A percentile compares a stretch with the other conserved stretches of the same genome.
These are phyloP conservation scores for Drosophila lacteicornis DNA, from an alignment of 1,140 invertebrate species.

Conservation along the genomic window DNA sequence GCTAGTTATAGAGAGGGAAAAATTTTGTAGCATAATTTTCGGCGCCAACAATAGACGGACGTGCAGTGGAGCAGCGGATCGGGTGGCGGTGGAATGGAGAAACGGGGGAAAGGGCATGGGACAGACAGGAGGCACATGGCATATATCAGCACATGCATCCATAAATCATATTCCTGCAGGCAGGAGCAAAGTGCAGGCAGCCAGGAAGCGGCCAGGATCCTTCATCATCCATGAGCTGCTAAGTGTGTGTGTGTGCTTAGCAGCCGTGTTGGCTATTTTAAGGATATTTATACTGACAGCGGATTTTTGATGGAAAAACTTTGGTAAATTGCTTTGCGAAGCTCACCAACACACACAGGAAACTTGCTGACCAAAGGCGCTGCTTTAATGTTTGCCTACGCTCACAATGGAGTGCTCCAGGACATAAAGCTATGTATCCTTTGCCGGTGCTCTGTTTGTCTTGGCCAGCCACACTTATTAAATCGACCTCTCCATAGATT, in stretches of 20 bases:
- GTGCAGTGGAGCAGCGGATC: constrained; percentile 21
- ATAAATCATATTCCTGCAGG: constrained; percentile 82
- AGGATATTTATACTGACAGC: constrained; percentile 85
- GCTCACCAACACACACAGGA: constrained; percentile 31
- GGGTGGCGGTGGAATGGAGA: constrained; percentile 1
- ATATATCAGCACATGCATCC: constrained; percentile 84
- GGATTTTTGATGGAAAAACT: constrained; percentile 85
- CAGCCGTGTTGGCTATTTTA: constrained; percentile 79
- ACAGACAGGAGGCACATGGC: constrained; percentile 60
- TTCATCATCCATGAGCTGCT: constrained; percentile 39
- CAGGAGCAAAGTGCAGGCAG: constrained; percentile 70
- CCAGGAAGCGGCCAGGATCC: constrained; percentile 70
- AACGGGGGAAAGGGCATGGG: constrained; percentile 9
- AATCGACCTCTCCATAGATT: constrained; percentile 75
- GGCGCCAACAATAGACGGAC: constrained; percentile 73
- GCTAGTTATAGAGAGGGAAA: constrained; percentile 51
- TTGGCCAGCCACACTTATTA: constrained; percentile 71
- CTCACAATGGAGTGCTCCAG: constrained; percentile 31
- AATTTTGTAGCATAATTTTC: constrained; percentile 84
- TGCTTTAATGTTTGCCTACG: constrained; percentile 58
- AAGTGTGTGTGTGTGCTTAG: constrained; percentile 54
- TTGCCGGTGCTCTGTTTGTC: constrained; percentile 44
- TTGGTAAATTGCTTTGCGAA: constrained; percentile 83
- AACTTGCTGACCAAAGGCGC: constrained; percentile 34
- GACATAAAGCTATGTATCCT: constrained; percentile 32